Conservation (phyloP, 2,888 invertebrate genomes). For the Ischnura elegans region DNA sequence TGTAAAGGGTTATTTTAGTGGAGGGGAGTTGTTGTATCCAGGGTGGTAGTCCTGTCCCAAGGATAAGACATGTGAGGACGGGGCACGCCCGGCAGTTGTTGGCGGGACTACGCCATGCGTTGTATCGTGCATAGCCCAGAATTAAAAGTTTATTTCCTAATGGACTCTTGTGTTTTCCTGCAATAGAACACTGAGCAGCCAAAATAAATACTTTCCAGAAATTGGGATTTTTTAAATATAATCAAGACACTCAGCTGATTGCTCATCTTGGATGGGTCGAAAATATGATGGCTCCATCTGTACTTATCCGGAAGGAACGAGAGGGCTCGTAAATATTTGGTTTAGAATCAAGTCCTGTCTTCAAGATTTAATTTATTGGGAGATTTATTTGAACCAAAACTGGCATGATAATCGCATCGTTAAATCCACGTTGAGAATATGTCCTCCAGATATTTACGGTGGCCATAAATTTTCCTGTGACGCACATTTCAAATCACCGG, state of each 20-base stretch:
- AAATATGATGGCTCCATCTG: not conserved
- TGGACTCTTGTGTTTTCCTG: too few relatives aligned
- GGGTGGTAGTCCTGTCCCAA: too few relatives aligned
- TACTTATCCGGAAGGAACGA: not conserved
- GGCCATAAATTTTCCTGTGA: not conserved
- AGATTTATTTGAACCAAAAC: not conserved
- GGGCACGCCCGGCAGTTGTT: too few relatives aligned
- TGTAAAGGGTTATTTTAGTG: too few relatives aligned
- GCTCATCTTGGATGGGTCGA: not conserved
- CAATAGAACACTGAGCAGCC: too few relatives aligned
- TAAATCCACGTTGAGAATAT: not conserved
- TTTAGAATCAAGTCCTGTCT: not conserved
- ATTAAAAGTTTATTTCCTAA: too few relatives aligned
- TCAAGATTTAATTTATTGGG: not conserved
- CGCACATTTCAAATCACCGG: not conserved
- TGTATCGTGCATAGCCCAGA: too few relatives aligned
- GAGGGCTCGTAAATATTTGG: not conserved
- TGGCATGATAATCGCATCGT: not conserved
- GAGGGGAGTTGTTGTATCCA: too few relatives aligned
- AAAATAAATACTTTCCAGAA: too few relatives aligned
- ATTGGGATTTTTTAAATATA: not conserved
- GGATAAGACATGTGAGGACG: too few relatives aligned
- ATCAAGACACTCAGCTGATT: not conserved
- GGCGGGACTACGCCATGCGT: too few relatives aligned
- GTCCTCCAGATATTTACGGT: not conserved